Conservation (phyloP, 2,888 invertebrate species). For the Pogonocherus hispidulus region DNA sequence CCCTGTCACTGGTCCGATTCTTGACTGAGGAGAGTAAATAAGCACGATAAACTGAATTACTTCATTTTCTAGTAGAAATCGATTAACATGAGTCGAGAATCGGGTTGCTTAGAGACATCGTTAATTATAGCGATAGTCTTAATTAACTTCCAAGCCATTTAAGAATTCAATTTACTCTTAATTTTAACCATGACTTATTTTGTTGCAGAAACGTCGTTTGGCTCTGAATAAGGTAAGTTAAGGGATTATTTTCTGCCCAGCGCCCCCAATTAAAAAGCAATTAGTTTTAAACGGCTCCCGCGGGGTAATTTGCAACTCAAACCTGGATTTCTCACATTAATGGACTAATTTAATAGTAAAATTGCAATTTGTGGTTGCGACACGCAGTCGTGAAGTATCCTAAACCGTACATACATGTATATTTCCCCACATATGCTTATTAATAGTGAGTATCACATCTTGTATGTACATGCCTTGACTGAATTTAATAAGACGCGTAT, state of each 20-base stretch:
- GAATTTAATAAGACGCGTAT: no score
- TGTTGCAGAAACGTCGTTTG: not conserved
- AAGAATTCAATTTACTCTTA: not conserved
- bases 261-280: constrained; percentile 16
- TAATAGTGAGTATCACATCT: no score
- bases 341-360: constrained; percentile 48
- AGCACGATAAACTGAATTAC: no score
- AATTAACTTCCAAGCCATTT: not conserved
- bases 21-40: no score
- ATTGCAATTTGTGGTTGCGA: constrained; percentile 21
- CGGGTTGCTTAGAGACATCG: not conserved
- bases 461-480: no score
- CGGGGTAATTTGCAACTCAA: constrained; percentile 10
- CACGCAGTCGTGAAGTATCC: not conserved
- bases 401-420: no score
- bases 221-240: not conserved
- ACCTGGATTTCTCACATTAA: constrained; percentile 31
- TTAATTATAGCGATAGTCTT: not conserved
- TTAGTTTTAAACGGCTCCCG: constrained; percentile 6
- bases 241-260: constrained; percentile 11
- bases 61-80: no score
- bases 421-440: no score
- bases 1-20: no score
- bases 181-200: constrained; percentile 1
- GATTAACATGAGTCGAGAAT: no score